Evolutionary conservation across 64 coral and sea anemone species (phyloP).

Genomic region (Pachyseris speciosa): DNA sequence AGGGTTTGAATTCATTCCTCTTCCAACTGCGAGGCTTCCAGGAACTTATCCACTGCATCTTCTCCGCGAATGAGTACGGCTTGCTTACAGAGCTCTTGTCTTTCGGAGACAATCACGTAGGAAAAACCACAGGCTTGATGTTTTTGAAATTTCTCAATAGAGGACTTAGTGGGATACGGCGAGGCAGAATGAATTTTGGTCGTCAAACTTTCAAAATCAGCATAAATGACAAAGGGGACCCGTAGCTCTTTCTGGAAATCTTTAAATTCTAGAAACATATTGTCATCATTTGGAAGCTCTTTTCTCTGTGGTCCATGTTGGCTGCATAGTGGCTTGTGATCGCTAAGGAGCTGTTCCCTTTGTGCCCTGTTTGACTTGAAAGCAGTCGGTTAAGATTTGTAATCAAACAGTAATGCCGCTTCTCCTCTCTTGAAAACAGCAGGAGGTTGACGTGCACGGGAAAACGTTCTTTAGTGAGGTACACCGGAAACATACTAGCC

Average conservation of each 20-base stretch:
- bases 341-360: constrained; percentile 19
- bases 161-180: neutral
- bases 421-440: neutral
- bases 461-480: constrained; percentile 36
- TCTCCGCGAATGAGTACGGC: constrained; percentile 55
- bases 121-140: constrained; percentile 64
- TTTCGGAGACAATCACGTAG: constrained; percentile 28
- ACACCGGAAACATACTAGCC: constrained; percentile 22
- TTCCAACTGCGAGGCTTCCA: constrained; percentile 25
- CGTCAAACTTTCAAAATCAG: too few relatives aligned
- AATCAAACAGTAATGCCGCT: constrained; percentile 48
- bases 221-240: too few relatives aligned
- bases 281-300: constrained; percentile 24
- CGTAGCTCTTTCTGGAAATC: constrained; percentile 52
- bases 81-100: neutral
- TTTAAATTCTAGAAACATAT: constrained; percentile 53
- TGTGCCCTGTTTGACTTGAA: neutral
- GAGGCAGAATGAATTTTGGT: constrained; percentile 14
- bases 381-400: constrained; percentile 26
- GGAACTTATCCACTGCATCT: constrained; percentile 62
- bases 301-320: constrained; percentile 38
- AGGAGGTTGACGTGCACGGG: constrained; percentile 34
- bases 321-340: constrained; percentile 35
- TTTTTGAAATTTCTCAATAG: constrained; percentile 32
- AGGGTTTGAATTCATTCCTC: constrained; percentile 38